A percentile compares a stretch with the other conserved stretches of the same genome.
Evolutionary conservation across 1,140 invertebrate genomes (phyloP).

Genomic region (Aphis craccivora): DNA sequence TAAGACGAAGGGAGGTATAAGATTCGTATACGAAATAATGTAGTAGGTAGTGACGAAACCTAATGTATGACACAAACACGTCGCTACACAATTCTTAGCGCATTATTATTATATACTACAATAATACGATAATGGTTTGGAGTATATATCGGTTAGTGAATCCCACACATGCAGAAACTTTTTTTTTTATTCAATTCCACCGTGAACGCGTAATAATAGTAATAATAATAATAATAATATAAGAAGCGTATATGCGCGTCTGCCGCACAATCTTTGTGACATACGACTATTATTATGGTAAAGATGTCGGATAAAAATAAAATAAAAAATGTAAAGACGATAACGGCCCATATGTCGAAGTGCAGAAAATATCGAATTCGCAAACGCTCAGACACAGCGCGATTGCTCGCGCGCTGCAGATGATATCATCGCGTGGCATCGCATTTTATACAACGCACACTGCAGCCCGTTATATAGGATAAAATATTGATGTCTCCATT

Average conservation of each 20-base stretch:
- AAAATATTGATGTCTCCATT: slow-evolving; percentile 57
- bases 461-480: slow-evolving; percentile 9
- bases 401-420: neutral
- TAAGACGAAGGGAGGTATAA: neutral
- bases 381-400: slow-evolving; percentile 29
- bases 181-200: neutral
- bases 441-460: neutral
- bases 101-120: neutral
- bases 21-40: neutral
- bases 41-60: neutral
- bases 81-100: neutral
- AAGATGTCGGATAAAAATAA: slow-evolving; percentile 36
- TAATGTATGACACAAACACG: neutral
- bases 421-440: slow-evolving; percentile 33
- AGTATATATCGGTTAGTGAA: neutral
- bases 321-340: slow-evolving; percentile 50
- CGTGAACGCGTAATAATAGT: slow-evolving; percentile 2
- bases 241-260: neutral
- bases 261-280: slow-evolving; percentile 13
- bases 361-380: slow-evolving; percentile 53
- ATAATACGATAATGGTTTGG: neutral
- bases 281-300: slow-evolving; percentile 24
- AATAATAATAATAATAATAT: slow-evolving; percentile 24
- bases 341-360: slow-evolving; percentile 3
- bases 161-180: neutral